Evolutionary conservation across 2,797 vertebrate species (phyloP).

Genomic region (Crax fasciolata): DNA sequence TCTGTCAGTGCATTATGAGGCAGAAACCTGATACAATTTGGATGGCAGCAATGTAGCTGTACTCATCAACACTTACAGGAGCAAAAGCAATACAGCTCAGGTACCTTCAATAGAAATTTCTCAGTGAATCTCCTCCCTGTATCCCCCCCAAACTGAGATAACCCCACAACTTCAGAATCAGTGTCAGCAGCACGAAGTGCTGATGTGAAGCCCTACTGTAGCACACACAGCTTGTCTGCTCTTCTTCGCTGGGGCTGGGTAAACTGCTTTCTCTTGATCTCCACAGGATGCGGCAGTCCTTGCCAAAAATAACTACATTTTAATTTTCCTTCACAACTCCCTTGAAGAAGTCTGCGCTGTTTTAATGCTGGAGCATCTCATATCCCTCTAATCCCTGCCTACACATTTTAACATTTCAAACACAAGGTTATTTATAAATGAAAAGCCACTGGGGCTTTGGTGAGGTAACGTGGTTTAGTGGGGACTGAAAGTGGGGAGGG

Average conservation of each 20-base stretch:
- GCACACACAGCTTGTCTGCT: not conserved
- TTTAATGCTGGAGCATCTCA: constrained; percentile 45
- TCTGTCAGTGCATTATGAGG: rapidly evolving
- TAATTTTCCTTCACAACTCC: constrained; percentile 57
- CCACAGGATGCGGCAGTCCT: not conserved
- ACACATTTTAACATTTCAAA: constrained; percentile 69
- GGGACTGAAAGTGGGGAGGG: constrained; percentile 16
- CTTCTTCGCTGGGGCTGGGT: not conserved
- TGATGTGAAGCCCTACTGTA: not conserved
- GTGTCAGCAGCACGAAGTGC: not conserved
- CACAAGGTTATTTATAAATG: constrained; percentile 56
- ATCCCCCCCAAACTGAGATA: not conserved
- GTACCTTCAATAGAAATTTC: not conserved
- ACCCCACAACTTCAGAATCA: not conserved
- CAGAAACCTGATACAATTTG: not conserved
- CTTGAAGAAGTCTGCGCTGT: constrained; percentile 39
- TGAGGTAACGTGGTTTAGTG: constrained; percentile 34
- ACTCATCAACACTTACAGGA: not conserved
- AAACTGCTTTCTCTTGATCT: constrained; percentile 53
- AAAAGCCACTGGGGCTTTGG: constrained; percentile 47
- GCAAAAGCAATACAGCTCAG: not conserved
- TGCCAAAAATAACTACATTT: constrained; percentile 54
- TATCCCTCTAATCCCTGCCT: constrained; percentile 53
- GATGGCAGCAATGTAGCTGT: not conserved
- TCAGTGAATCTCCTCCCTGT: not conserved